A percentile compares a stretch with the other conserved stretches of the same genome.
phyloP scores from a whole-genome alignment of 1,140 invertebrate species.

The Liolophura sinensis region DNA sequence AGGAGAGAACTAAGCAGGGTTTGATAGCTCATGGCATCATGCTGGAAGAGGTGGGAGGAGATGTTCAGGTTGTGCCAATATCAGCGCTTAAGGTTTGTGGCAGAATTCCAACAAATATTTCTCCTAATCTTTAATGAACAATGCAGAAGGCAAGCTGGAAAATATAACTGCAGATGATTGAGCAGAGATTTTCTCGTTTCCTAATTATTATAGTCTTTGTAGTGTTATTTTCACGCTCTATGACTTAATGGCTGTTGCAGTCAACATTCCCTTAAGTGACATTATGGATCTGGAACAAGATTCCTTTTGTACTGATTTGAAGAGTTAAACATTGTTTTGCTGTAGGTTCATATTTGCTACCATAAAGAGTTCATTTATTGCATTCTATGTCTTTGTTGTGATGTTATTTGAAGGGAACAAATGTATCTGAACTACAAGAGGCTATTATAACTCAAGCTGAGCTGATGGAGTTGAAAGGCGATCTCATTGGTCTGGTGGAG shows the following conservation, averaged over 20 bases:
- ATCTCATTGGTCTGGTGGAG: conserved; percentile 83
- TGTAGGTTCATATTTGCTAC: too few species aligned
- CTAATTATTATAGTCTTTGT: too few species aligned
- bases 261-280: not conserved
- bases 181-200: too few species aligned
- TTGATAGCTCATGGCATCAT: conserved; percentile 76
- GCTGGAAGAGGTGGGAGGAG: conserved; percentile 88
- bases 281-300: too few species aligned
- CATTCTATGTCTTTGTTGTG: too few species aligned
- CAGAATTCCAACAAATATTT: not conserved
- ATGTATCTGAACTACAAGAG: conserved; percentile 81
- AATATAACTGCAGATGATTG: too few species aligned
- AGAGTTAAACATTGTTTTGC: not conserved
- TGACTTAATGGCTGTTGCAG: not conserved
- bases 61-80: conserved; percentile 87
- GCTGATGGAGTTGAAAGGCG: conserved; percentile 80
- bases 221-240: too few species aligned
- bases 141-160: too few species aligned
- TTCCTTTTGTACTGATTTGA: not conserved
- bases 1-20: conserved; percentile 77
- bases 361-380: too few species aligned
- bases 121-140: too few species aligned
- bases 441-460: conserved; percentile 83
- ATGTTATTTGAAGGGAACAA: conserved; percentile 63
- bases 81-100: conserved; percentile 75